These are phyloP conservation scores for Medauroidea extradentata DNA, from an alignment of 1,140 invertebrate genomes.

Conservation along the genomic window DNA sequence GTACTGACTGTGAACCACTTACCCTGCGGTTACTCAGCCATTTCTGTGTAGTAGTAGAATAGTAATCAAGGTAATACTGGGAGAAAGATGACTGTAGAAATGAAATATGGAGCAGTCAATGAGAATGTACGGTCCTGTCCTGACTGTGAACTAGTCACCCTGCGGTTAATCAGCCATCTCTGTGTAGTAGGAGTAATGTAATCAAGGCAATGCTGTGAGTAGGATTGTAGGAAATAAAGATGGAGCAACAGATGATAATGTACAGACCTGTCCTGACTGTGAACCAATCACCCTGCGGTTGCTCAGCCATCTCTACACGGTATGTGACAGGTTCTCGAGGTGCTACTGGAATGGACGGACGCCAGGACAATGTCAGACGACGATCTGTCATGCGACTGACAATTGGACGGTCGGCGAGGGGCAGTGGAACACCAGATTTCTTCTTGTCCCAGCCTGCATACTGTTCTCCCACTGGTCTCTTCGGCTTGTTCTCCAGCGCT, in stretches of 20 bases:
- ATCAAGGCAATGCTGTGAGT: too few relatives aligned
- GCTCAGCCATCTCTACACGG: slow-evolving; percentile 87
- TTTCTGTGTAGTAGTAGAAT: too few relatives aligned
- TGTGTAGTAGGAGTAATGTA: slow-evolving; percentile 88
- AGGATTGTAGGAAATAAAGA: too few relatives aligned
- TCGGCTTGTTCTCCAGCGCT: slow-evolving; percentile 66
- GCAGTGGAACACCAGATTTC: slow-evolving; percentile 72
- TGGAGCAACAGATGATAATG: slow-evolving; percentile 1
- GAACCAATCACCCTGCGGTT: slow-evolving; percentile 85
- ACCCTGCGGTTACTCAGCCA: too few relatives aligned
- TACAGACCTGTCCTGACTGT: slow-evolving; percentile 63
- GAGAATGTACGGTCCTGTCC: slow-evolving; percentile 58
- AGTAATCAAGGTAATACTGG: too few relatives aligned
- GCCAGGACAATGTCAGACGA: slow-evolving; percentile 83
- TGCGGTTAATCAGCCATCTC: slow-evolving; percentile 89
- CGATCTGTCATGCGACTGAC: slow-evolving; percentile 85
- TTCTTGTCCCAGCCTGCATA: slow-evolving; percentile 80
- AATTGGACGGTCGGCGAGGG: slow-evolving; percentile 79
- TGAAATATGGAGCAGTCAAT: too few relatives aligned
- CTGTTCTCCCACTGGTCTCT: slow-evolving; percentile 69
- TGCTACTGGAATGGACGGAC: slow-evolving; percentile 77
- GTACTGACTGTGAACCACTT: too few relatives aligned
- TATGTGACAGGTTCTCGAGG: slow-evolving; percentile 85
- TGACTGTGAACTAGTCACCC: slow-evolving; percentile 81
- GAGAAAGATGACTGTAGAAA: too few relatives aligned